Evolutionary conservation across 2,797 vertebrate species (phyloP), one percentile per base, ranked within the genome.

Genomic region (Epinephelus coioides): DNA sequence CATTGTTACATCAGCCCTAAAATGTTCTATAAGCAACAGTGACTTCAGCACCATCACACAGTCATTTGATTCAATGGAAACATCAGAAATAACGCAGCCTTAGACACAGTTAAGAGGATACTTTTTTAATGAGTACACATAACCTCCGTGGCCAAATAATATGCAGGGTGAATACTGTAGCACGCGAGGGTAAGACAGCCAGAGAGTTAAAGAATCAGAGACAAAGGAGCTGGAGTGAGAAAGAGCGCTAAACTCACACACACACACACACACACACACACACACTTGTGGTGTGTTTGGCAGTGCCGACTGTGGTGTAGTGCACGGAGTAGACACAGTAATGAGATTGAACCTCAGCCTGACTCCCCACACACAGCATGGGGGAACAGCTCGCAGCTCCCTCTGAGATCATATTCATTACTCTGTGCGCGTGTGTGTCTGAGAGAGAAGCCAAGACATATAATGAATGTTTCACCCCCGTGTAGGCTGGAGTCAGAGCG

Each of bases 341-440:
- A 87, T 79, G 68, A 84, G 65, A 69, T 5, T 70, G 30, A 76
- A 80, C 47, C 64, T 69, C 67, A 57, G 64, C 51, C 71, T 50
- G 68, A 73, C 71, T 76, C 43, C 70, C 53, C 30, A 23, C 60
- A 47, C 76, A 19, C 76, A 78, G 59, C 60, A 79, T 62, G 69
- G 40, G 55, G 30, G 56, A 60, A 51, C 51, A 27, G 57, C 60
- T 78, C 14, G 2, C 73, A 14, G 38, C 70, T 76, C 61, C 79
- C 72, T 73, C 59, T 67, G 75, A 78, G 68, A 83, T 78, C 63
- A 85, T 56, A 54, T 67, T 79, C 54, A 82, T 82, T 86, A 84
- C 57, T 65, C 2, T 64, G 43, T 27, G n/a, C 25, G 12, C 71
- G 70, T 60, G 44, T 69, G 57, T 19, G 3, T 54, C 23, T 56